Percentiles rank a stretch among this genome's conserved stretches.
phyloP scores from a whole-genome alignment of 2,888 invertebrate genomes.

The Ophion ellenae region DNA sequence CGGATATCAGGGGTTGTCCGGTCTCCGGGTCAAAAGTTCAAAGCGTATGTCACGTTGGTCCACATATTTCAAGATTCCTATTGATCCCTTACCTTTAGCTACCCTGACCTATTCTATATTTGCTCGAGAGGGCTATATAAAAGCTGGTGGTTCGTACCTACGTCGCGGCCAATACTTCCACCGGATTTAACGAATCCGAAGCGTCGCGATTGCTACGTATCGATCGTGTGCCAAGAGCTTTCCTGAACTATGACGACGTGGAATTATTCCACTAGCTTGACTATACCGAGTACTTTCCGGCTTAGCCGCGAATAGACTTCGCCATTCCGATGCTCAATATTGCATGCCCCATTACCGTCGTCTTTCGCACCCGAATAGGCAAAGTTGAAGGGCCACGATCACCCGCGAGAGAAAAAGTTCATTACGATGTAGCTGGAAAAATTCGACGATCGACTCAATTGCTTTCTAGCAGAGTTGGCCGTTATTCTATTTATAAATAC shows the following conservation, averaged over 20 bases:
- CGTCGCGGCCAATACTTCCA: conserved; percentile 51
- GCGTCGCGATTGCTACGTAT: neutral
- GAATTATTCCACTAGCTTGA: neutral
- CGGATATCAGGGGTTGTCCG: conserved; percentile 32
- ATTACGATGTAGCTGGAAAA: neutral
- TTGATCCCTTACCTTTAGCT: conserved; percentile 43
- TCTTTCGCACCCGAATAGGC: neutral
- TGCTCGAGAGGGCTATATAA: neutral
- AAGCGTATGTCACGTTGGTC: conserved; percentile 63
- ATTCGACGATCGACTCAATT: neutral
- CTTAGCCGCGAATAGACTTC: conserved; percentile 9
- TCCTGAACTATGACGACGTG: conserved; percentile 7
- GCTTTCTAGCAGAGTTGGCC: too few relatives aligned
- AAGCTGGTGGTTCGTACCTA: conserved; percentile 19
- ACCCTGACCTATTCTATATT: conserved; percentile 33
- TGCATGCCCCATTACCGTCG: neutral
- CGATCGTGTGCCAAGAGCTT: neutral
- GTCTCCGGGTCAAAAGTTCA: conserved; percentile 65
- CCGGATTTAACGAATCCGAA: conserved; percentile 60
- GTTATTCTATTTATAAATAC: too few relatives aligned
- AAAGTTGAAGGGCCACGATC: neutral
- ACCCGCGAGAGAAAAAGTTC: neutral
- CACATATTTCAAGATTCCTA: conserved; percentile 65
- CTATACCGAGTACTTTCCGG: conserved; percentile 14
- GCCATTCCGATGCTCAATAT: conserved; percentile 12